Conservation (phyloP, 2,113 vertebrate species). For the Ardeotis arabs region DNA sequence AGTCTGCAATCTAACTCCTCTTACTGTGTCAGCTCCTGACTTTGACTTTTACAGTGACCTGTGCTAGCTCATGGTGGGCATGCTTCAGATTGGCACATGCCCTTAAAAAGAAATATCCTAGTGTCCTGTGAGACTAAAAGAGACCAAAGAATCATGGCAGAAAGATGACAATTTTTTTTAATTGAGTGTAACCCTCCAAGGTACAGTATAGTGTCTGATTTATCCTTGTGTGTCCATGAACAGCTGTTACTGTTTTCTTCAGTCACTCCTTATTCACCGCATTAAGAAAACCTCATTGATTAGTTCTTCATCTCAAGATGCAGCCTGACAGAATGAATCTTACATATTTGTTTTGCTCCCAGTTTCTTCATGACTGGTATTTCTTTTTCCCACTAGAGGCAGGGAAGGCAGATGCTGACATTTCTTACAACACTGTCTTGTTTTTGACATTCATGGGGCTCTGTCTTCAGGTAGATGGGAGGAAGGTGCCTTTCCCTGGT, state of each 20-base stretch:
- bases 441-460: not conserved
- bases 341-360: conserved; percentile 12
- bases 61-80: not conserved
- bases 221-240: conserved; percentile 26
- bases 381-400: conserved; percentile 15
- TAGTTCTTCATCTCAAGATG: conserved; percentile 10
- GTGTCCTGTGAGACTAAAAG: not conserved
- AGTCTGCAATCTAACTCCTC: not conserved
- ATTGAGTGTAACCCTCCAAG: not conserved
- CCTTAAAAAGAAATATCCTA: not conserved
- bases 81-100: not conserved
- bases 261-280: conserved; percentile 39
- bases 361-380: not conserved
- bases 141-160: not conserved
- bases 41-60: not conserved
- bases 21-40: not conserved
- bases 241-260: conserved; percentile 50
- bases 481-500: not conserved
- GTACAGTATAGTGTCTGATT: not conserved
- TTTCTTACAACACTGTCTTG: not conserved
- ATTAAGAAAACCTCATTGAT: conserved; percentile 57
- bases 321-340: conserved; percentile 18
- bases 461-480: not conserved
- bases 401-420: not conserved
- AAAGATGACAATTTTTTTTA: not conserved